Percentiles rank a stretch among this genome's conserved stretches.
These are phyloP conservation scores for Poeciliopsis infans DNA, from an alignment of 2,797 vertebrate species.

Conservation along the genomic window DNA sequence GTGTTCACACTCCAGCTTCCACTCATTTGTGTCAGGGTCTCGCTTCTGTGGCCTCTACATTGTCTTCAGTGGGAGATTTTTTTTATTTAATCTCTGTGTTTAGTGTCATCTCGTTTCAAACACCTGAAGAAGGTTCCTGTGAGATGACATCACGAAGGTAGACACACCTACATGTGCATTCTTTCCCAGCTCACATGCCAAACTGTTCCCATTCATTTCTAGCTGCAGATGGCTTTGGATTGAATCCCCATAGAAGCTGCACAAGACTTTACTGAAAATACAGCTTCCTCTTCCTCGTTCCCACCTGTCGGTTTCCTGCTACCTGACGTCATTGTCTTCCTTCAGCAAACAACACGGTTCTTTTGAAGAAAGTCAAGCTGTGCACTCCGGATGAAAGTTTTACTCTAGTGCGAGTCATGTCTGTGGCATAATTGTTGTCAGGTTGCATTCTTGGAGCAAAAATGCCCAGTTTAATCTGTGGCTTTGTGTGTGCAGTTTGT, in stretches of 20 bases:
- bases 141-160: constrained; percentile 44
- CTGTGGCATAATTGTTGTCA: constrained; percentile 46
- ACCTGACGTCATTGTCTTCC: constrained; percentile 53
- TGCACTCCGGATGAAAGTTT: constrained; percentile 43
- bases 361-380: constrained; percentile 42
- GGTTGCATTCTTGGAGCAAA: constrained; percentile 43
- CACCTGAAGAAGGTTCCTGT: constrained; percentile 34
- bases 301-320: constrained; percentile 69
- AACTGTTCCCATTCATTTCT: constrained; percentile 55
- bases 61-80: constrained; percentile 25
- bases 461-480: constrained; percentile 16
- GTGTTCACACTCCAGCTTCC: constrained; percentile 57
- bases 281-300: constrained; percentile 62
- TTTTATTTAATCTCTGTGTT: constrained; percentile 16
- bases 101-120: constrained; percentile 48
- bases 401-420: constrained; percentile 26
- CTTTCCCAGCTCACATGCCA: constrained; percentile 11
- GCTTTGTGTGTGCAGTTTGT: constrained; percentile 30
- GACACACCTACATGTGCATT: constrained; percentile 10
- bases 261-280: constrained; percentile 41
- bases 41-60: constrained; percentile 4
- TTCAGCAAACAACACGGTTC: constrained; percentile 34
- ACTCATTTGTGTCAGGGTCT: constrained; percentile 46
- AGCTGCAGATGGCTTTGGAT: constrained; percentile 54
- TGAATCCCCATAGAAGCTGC: constrained; percentile 42